Percentiles rank a stretch among this genome's conserved stretches.
These are phyloP conservation scores for Nothobranchius furzeri DNA, from an alignment of 2,113 vertebrate genomes.

Conservation along the genomic window DNA sequence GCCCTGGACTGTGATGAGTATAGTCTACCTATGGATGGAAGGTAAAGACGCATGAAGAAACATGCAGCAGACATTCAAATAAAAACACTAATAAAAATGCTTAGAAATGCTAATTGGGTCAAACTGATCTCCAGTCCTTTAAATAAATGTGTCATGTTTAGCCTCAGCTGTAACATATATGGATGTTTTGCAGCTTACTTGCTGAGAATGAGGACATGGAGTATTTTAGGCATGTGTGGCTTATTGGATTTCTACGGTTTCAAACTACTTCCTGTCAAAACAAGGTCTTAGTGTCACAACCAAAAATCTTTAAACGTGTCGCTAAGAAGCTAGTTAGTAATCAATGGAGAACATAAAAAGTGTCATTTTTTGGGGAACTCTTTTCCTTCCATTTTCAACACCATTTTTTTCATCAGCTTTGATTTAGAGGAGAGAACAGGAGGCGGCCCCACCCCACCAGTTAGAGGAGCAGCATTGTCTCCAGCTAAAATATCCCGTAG, in stretches of 20 bases:
- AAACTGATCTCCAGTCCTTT: background rate
- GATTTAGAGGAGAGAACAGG: slow-evolving; percentile 84
- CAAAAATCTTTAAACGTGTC: background rate
- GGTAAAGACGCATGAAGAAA: slow-evolving; percentile 70
- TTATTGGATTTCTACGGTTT: slow-evolving; percentile 3
- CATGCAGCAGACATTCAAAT: background rate
- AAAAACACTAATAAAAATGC: too few species aligned
- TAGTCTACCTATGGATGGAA: slow-evolving; percentile 83
- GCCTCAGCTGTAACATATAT: background rate
- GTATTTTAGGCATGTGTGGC: background rate
- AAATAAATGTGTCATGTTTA: background rate
- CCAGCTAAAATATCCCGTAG: slow-evolving; percentile 86
- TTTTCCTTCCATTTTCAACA: slow-evolving; percentile 15
- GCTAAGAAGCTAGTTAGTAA: slow-evolving; percentile 11
- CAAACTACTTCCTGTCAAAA: slow-evolving; percentile 5
- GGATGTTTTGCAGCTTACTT: background rate
- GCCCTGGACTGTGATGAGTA: slow-evolving; percentile 88
- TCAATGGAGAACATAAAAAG: background rate
- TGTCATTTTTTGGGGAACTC: background rate
- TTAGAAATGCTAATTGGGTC: too few species aligned
- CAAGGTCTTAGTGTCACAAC: slow-evolving; percentile 8
- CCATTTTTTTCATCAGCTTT: slow-evolving; percentile 79
- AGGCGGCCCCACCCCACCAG: slow-evolving; percentile 87
- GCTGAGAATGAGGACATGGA: background rate
- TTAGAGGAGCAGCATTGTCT: slow-evolving; percentile 86